Conservation (phyloP, 2,797 vertebrate species). For the Buceros bicornis region DNA sequence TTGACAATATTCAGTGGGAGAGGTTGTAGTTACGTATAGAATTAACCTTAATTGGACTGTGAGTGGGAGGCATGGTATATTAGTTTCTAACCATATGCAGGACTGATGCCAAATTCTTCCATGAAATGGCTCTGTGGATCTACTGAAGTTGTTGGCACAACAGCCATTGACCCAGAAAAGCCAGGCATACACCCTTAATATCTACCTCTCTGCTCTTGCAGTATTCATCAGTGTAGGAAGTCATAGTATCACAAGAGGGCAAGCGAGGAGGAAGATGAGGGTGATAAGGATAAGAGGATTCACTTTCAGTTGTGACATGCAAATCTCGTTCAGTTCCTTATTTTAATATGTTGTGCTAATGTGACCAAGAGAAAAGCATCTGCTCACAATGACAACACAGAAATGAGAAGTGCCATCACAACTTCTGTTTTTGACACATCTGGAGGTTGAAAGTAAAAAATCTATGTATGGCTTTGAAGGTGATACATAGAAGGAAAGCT, state of each 20-base stretch:
- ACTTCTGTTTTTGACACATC: neutral
- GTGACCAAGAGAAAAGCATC: neutral
- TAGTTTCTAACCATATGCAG: slow-evolving; percentile 2
- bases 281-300: slow-evolving; percentile 17
- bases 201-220: neutral
- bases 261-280: slow-evolving; percentile 56
- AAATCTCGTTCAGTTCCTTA: neutral
- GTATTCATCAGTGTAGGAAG: slow-evolving; percentile 59
- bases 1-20: neutral
- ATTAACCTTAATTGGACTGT: neutral
- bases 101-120: slow-evolving; percentile 23
- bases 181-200: slow-evolving; percentile 17
- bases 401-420: neutral
- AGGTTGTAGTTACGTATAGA: neutral
- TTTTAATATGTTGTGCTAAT: neutral
- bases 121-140: slow-evolving; percentile 19
- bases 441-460: slow-evolving; percentile 6
- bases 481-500: neutral
- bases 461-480: neutral
- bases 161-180: slow-evolving; percentile 49
- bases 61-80: slow-evolving; percentile 24
- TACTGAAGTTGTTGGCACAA: slow-evolving; percentile 69
- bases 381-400: neutral
- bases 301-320: neutral
- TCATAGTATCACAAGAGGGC: slow-evolving; percentile 22